A percentile compares a stretch with the other conserved stretches of the same genome.
These are phyloP conservation scores for Tinea semifulvella DNA, from an alignment of 2,888 invertebrate species.

Conservation along the genomic window DNA sequence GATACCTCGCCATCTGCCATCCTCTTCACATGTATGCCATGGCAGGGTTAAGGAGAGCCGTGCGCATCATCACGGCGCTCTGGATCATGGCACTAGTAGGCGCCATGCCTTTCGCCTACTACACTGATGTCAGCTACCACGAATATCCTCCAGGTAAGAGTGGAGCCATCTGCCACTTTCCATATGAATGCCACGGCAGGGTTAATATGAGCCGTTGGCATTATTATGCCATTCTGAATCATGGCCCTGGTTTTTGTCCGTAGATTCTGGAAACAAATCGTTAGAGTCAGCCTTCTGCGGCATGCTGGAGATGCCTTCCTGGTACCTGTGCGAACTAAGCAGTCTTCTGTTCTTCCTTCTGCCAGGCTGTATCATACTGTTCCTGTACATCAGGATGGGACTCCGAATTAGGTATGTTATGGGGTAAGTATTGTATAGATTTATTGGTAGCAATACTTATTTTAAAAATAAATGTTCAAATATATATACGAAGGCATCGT, in stretches of 20 bases:
- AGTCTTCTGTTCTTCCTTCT: constrained; percentile 83
- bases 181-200: not conserved
- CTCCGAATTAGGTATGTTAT: constrained; percentile 68
- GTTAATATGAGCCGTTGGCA: not conserved
- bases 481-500: no score
- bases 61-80: constrained; percentile 78
- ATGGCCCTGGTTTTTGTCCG: constrained; percentile 4
- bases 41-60: constrained; percentile 83
- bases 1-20: constrained; percentile 91
- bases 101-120: constrained; percentile 80
- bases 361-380: constrained; percentile 75
- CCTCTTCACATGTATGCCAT: constrained; percentile 84
- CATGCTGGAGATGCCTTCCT: constrained; percentile 70
- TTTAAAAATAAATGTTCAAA: no score
- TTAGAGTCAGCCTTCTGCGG: constrained; percentile 82
- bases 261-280: constrained; percentile 50
- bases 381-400: constrained; percentile 82
- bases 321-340: constrained; percentile 81
- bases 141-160: constrained; percentile 73
- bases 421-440: constrained; percentile 34
- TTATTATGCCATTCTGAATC: no score
- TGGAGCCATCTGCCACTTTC: not conserved
- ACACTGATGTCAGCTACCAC: constrained; percentile 78
- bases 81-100: constrained; percentile 81
- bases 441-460: no score